Percentiles rank a stretch among this genome's conserved stretches.
phyloP scores from a whole-genome alignment of 2,888 invertebrate genomes.

The Nyleta sp. region DNA sequence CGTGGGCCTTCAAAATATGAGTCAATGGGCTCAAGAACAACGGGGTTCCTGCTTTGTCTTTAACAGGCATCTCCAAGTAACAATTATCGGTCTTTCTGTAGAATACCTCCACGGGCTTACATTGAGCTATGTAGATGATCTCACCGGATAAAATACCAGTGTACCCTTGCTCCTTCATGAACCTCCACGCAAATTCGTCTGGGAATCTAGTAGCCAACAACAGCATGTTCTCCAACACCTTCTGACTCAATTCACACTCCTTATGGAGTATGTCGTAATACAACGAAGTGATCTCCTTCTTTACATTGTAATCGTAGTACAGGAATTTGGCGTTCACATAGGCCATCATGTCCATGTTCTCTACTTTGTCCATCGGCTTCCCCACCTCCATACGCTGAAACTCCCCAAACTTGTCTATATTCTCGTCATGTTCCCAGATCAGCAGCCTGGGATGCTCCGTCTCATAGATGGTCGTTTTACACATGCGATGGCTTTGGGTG shows the following conservation, averaged over 20 bases:
- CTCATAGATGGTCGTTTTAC: neutral
- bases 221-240: slow-evolving; percentile 68
- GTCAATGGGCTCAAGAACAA: slow-evolving; percentile 9
- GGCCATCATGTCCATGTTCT: slow-evolving; percentile 56
- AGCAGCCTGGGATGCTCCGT: slow-evolving; percentile 46
- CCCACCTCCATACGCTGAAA: too few relatives aligned
- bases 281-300: slow-evolving; percentile 47
- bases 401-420: neutral
- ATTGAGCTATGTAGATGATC: neutral
- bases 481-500: neutral
- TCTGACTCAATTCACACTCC: slow-evolving; percentile 67
- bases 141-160: neutral
- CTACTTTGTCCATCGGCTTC: too few relatives aligned
- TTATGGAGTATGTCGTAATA: slow-evolving; percentile 67
- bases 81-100: neutral
- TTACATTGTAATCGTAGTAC: slow-evolving; percentile 68
- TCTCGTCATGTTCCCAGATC: slow-evolving; percentile 25
- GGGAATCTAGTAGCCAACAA: slow-evolving; percentile 65
- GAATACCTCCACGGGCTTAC: neutral
- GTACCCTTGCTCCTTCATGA: neutral
- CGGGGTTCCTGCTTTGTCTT: neutral
- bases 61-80: neutral
- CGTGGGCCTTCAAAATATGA: slow-evolving; percentile 18
- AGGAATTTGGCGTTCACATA: slow-evolving; percentile 70
- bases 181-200: slow-evolving; percentile 37